phyloP scores from a whole-genome alignment of 2,113 vertebrate species.

The Todiramphus chloris region DNA sequence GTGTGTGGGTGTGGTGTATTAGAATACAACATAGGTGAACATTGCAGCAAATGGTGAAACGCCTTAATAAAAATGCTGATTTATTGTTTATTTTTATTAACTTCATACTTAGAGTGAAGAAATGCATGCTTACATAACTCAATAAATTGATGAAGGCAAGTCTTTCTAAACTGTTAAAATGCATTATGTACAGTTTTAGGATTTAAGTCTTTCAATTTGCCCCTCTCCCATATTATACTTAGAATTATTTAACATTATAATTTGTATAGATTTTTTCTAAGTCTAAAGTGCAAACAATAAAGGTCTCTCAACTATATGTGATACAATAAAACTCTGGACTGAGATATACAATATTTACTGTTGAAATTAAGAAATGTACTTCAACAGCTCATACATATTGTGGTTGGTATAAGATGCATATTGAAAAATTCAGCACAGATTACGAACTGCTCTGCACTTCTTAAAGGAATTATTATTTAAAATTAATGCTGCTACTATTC shows the following conservation, averaged over 20 bases:
- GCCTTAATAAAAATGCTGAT: slow-evolving; percentile 17
- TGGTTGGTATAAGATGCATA: slow-evolving; percentile 21
- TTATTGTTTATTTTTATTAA: slow-evolving; percentile 38
- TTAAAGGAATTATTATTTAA: slow-evolving; percentile 27
- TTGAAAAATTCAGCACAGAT: slow-evolving; percentile 23
- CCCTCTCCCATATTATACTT: background rate
- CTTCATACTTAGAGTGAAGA: background rate
- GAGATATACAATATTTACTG: background rate
- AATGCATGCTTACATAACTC: slow-evolving; percentile 21
- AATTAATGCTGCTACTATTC: slow-evolving; percentile 14
- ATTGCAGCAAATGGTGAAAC: background rate
- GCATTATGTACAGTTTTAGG: background rate
- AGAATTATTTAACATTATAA: slow-evolving; percentile 49
- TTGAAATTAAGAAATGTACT: slow-evolving; percentile 35
- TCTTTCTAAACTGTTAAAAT: slow-evolving; percentile 21
- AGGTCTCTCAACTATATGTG: background rate
- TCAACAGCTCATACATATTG: background rate
- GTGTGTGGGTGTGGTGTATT: background rate
- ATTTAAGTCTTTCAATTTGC: background rate
- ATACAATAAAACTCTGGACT: background rate
- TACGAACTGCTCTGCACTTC: background rate
- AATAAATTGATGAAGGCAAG: background rate
- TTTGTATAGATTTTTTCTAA: slow-evolving; percentile 51
- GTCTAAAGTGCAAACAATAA: slow-evolving; percentile 39
- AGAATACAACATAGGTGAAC: slow-evolving; percentile 44